Evolutionary conservation across 1,140 invertebrate genomes (phyloP).

Genomic region (Drosophila rufa): DNA sequence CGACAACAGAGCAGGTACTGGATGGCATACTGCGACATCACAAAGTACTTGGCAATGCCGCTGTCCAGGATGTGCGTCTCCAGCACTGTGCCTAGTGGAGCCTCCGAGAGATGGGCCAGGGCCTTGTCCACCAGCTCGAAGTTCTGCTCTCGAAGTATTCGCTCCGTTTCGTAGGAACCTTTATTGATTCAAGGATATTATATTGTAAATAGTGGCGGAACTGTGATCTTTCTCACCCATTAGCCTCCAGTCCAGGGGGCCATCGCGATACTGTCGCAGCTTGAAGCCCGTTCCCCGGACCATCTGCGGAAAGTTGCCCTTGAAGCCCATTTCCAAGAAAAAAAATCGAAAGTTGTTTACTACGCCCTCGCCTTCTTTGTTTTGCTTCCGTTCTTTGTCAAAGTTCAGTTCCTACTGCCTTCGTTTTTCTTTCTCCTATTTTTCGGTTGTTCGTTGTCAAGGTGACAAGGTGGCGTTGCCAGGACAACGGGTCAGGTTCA

Average conservation of each 20-base stretch:
- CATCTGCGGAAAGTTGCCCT: conserved; percentile 73
- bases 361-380: conserved; percentile 34
- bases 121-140: conserved; percentile 74
- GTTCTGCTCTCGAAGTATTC: conserved; percentile 74
- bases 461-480: conserved; percentile 9
- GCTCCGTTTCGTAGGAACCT: conserved; percentile 79
- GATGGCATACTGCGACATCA: conserved; percentile 78
- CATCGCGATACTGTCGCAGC: conserved; percentile 70
- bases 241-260: conserved; percentile 76
- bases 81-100: conserved; percentile 68
- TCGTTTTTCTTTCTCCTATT: conserved; percentile 40
- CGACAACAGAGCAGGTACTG: conserved; percentile 82
- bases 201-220: neutral
- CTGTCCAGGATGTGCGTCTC: conserved; percentile 79
- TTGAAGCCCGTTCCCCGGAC: conserved; percentile 77
- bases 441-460: conserved; percentile 35
- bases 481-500: conserved; percentile 5
- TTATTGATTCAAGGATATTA: neutral
- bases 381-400: conserved; percentile 37
- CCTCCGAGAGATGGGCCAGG: conserved; percentile 72
- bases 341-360: conserved; percentile 60
- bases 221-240: conserved; percentile 61
- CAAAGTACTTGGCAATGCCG: conserved; percentile 80
- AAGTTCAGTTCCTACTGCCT: conserved; percentile 20
- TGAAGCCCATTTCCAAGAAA: conserved; percentile 56